These are phyloP conservation scores for Otolemur crassicaudatus DNA, from an alignment of 2,797 vertebrate genomes.

Conservation along the genomic window DNA sequence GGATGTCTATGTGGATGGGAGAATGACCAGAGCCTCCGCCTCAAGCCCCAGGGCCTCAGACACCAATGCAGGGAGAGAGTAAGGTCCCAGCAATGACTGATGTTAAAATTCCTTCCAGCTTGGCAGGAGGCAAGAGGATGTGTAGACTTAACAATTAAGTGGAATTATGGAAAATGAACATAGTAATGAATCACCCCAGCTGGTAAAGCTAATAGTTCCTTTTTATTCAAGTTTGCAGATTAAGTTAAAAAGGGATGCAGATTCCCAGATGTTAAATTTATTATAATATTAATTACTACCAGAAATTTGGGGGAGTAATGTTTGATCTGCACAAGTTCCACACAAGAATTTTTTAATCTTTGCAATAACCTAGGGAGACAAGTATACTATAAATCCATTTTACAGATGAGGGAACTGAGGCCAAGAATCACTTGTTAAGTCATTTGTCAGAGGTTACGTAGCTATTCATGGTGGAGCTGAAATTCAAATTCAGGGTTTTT, in stretches of 20 bases:
- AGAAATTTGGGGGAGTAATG: background rate
- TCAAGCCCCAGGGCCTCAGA: background rate
- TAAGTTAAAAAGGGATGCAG: background rate
- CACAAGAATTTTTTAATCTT: background rate
- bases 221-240: background rate
- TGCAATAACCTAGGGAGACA: background rate
- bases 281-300: background rate
- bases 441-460: background rate
- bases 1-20: background rate
- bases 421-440: background rate
- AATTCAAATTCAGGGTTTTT: background rate
- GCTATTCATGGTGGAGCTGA: background rate
- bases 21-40: background rate
- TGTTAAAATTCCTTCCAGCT: background rate
- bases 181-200: background rate
- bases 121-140: background rate
- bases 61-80: background rate
- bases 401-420: background rate
- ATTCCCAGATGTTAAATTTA: background rate
- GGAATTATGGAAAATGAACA: background rate
- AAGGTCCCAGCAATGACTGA: background rate
- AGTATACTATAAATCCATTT: background rate
- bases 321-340: background rate
- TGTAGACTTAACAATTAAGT: background rate
- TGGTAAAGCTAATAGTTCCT: background rate